Evolutionary conservation across 2,888 invertebrate genomes (phyloP), one percentile per base, ranked within the genome.

Genomic region (Drosophila pseudotalamancana): DNA sequence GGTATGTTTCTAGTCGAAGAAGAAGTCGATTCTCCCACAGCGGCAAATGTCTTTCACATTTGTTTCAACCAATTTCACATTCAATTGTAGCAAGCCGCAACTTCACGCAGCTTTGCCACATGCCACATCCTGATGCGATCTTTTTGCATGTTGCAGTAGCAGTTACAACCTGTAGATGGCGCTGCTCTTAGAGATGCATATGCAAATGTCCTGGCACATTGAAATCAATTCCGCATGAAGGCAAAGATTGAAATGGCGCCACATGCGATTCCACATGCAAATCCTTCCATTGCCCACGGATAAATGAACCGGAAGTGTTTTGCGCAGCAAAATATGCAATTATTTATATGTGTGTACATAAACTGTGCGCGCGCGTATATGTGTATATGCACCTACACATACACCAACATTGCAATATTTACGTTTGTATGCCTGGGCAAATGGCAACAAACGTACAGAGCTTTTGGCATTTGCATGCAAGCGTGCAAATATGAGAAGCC

Each of bases 261-360:
- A 66, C 48, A 40, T 66, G 66, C 48, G 45, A 32, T 25, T 21
- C 12, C 16, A 32, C 53, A 64, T 14, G 31, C 57, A 34, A 31
- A 25, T 55, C 37, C 29, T 11, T 16, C 29, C 31, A 19, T 51
- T 31, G 57, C 43, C 59, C 60, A 43, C 57, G 39, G 71, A 71
- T 81, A 67, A 87, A 87, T 82, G 82, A 87, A 72, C 70, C 75
- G 84, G 85, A 87, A 84, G 81, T 71, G 72, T 75, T 72, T 81
- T 81, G 77, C 77, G 75, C 59, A 62, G 59, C 45, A 66, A 72
- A 54, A 68, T 49, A 64, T 86, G 74, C 71, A 70, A 67, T 77
- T 72, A 60, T 59, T 63, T 80, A 69, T 46, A 23, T 50, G 18
- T 50, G 18, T 32, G 23, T 42, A 16, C 11, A 34, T 14, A 35